Percentiles rank a stretch among this genome's conserved stretches.
phyloP scores from a whole-genome alignment of 2,113 vertebrate genomes.

The Pachyramphus minor region DNA sequence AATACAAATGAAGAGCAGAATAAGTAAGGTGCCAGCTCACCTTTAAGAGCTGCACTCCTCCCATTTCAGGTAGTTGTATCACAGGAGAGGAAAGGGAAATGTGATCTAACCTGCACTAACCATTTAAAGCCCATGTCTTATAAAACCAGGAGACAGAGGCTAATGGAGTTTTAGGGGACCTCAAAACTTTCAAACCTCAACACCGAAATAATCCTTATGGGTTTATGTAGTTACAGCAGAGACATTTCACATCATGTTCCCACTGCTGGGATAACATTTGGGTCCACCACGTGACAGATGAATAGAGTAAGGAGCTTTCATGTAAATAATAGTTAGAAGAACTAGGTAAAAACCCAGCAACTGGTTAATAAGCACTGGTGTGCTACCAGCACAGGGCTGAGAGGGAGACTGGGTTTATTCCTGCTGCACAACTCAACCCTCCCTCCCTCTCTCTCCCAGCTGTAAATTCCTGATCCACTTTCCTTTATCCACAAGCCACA shows the following conservation, averaged over 20 bases:
- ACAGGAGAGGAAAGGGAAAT: background rate
- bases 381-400: background rate
- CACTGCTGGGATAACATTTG: background rate
- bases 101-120: background rate
- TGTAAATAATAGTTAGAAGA: background rate
- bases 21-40: background rate
- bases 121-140: background rate
- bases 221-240: background rate
- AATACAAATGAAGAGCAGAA: background rate
- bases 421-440: background rate
- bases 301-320: background rate
- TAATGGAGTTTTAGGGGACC: background rate
- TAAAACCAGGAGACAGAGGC: background rate
- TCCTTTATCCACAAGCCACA: background rate
- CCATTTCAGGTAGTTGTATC: background rate
- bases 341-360: background rate
- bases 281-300: background rate
- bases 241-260: background rate
- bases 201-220: background rate
- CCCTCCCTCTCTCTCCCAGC: fast-evolving
- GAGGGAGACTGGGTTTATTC: background rate
- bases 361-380: no score
- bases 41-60: background rate
- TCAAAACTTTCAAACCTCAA: background rate
- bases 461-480: background rate